Percentiles rank a stretch among this genome's conserved stretches.
These are phyloP conservation scores for Cyaniris semiargus DNA, from an alignment of 2,888 invertebrate genomes.

Conservation along the genomic window DNA sequence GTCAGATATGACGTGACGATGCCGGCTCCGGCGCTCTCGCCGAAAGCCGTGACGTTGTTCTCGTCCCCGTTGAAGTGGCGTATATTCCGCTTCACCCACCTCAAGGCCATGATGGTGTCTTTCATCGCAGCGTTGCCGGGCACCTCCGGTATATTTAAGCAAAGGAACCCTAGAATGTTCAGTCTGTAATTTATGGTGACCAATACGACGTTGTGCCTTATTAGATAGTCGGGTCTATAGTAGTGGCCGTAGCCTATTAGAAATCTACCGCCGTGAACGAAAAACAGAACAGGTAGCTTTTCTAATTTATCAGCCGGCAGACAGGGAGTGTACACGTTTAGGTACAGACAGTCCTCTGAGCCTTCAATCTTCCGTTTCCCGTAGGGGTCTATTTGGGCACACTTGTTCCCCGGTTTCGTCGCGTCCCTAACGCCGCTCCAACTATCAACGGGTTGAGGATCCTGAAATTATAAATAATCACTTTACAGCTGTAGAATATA, in stretches of 20 bases:
- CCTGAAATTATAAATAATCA: conserved; percentile 50
- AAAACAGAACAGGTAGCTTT: conserved; percentile 76
- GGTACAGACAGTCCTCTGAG: conserved; percentile 84
- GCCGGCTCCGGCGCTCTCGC: conserved; percentile 67
- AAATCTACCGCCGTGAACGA: conserved; percentile 80
- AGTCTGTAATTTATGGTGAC: conserved; percentile 68
- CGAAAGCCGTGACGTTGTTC: conserved; percentile 60
- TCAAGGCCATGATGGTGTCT: conserved; percentile 62
- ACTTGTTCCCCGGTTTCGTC: conserved; percentile 65
- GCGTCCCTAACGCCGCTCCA: conserved; percentile 65
- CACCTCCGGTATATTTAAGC: conserved; percentile 61
- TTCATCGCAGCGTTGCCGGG: conserved; percentile 69
- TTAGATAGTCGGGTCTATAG: conserved; percentile 64
- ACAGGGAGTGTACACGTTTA: conserved; percentile 84
- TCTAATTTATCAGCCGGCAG: conserved; percentile 60
- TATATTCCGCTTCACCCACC: conserved; percentile 67
- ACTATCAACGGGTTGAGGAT: conserved; percentile 55
- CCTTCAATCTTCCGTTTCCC: conserved; percentile 65
- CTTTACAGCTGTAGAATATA: conserved; percentile 13
- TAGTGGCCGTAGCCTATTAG: conserved; percentile 77
- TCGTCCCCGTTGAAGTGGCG: conserved; percentile 59
- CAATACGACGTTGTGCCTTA: conserved; percentile 61
- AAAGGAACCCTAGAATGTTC: conserved; percentile 63
- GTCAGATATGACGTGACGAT: conserved; percentile 54
- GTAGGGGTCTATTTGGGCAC: conserved; percentile 71